Evolutionary conservation across 2,888 invertebrate species (phyloP), one percentile per base, ranked within the genome.

Genomic region (Sthenelais limicola): DNA sequence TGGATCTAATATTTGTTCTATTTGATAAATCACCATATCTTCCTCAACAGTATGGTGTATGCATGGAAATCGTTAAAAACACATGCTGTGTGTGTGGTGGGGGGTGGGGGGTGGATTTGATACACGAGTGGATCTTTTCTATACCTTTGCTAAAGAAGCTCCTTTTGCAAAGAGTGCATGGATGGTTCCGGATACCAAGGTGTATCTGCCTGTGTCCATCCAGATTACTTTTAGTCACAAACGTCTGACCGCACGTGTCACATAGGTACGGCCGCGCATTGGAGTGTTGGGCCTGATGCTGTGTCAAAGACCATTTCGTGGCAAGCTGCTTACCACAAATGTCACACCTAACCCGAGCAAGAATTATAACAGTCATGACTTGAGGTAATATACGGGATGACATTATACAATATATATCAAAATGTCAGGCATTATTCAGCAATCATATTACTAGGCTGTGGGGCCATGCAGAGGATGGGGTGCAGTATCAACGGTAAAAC

Each of bases 81-180:
- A n/a, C n/a, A n/a, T n/a, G n/a, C n/a, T n/a, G n/a, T n/a, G n/a
- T n/a, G n/a, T n/a, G n/a, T n/a, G n/a, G n/a, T 48, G 48, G 9
- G 48, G 24, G 48, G 48, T 3, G n/a, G 24, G 24, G 48, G 48
- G 48, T 21, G 48, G 48, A 48, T 48, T n/a, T n/a, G 15, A 12
- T 12, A 21, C n/a, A 7, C 24, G 9, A 48, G 48, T 21, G 15
- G 43, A 43, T 15, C 9, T 15, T 43, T 9, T 12, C 43, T 43
- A 5, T 62, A 62, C 62, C 62, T 62, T 62, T 62, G 18, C 38
- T 43, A 24, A 18, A 62, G 62, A 62, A 62, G 24, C 62, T 62
- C 21, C 62, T 15, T 26, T 62, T 62, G 62, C 62, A 62, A 43
- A 62, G 62, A 7, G 62, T 21, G 28, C 62, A 62, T 21, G 62